Percentiles rank a stretch among this genome's conserved stretches.
phyloP scores from a whole-genome alignment of 2,888 invertebrate genomes.

The Lamproptera curius region DNA sequence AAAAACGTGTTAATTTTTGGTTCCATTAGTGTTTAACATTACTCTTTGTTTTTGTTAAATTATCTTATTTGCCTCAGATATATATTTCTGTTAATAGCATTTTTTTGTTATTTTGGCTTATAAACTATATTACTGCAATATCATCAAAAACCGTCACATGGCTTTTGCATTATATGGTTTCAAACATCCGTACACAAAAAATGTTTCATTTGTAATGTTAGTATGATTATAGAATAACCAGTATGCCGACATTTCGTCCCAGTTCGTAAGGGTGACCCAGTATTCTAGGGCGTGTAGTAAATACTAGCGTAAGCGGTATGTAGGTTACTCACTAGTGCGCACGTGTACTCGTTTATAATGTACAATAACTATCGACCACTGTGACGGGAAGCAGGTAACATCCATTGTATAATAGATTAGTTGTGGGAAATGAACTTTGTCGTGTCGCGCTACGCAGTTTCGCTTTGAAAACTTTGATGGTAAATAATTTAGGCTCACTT shows the following conservation, averaged over 20 bases:
- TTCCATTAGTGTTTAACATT: no score
- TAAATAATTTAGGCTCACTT: no score
- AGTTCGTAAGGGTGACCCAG: slow-evolving; percentile 18
- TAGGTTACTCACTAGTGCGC: slow-evolving; percentile 12
- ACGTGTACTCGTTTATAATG: neutral
- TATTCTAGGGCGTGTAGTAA: slow-evolving; percentile 4
- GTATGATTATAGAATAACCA: slow-evolving; percentile 5
- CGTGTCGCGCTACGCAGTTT: no score
- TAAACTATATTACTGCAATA: neutral
- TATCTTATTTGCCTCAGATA: neutral
- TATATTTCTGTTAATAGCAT: neutral
- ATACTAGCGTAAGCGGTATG: slow-evolving; percentile 5
- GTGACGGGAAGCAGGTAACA: slow-evolving; percentile 1
- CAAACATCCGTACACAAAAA: neutral
- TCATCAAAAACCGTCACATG: neutral
- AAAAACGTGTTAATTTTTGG: no score
- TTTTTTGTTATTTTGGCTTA: neutral
- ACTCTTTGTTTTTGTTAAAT: neutral
- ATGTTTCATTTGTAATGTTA: neutral
- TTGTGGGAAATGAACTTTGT: neutral
- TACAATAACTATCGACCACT: slow-evolving; percentile 5
- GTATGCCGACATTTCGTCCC: slow-evolving; percentile 7
- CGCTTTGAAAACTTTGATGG: no score
- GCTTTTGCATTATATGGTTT: neutral
- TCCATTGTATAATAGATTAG: slow-evolving; percentile 1